Evolutionary conservation across 2,113 vertebrate species (phyloP).

Genomic region (Labrus mixtus): DNA sequence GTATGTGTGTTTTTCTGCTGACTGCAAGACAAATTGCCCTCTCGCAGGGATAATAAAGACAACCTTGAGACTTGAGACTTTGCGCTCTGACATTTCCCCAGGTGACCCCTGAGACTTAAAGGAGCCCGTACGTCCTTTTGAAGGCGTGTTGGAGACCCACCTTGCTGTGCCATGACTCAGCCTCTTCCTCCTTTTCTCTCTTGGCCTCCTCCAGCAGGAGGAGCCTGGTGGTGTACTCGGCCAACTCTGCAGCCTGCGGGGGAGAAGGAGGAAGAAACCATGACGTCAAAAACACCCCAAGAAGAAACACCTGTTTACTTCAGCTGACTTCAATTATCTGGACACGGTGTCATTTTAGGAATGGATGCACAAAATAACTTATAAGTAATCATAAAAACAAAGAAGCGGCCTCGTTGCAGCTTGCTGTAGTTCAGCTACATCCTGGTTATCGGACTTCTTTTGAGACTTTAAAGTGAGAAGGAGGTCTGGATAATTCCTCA

Average conservation of each 20-base stretch:
- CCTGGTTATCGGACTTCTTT: not conserved
- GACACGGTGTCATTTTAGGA: conserved; percentile 5
- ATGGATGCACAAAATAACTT: not conserved
- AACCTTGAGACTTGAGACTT: no score
- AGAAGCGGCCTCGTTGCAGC: no score
- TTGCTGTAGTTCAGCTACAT: not conserved
- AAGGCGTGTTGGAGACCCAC: conserved; percentile 74
- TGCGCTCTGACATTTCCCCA: not conserved
- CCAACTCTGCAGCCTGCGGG: conserved; percentile 90
- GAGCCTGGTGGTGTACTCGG: conserved; percentile 91
- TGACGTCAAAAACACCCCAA: conserved; percentile 2
- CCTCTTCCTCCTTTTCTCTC: conserved; percentile 89
- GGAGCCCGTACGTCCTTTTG: not conserved
- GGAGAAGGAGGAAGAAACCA: not conserved
- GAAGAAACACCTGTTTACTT: conserved; percentile 1
- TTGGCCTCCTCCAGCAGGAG: conserved; percentile 89
- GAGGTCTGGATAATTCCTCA: not conserved
- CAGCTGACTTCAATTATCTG: not conserved
- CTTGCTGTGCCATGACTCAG: conserved; percentile 90
- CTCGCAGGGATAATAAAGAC: no score
- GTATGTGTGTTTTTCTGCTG: no score
- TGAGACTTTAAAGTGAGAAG: not conserved
- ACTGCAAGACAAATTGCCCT: no score
- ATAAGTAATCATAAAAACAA: no score
- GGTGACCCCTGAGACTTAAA: not conserved